Evolutionary conservation across 2,888 invertebrate species (phyloP).

Genomic region (Abrostola triplasia): DNA sequence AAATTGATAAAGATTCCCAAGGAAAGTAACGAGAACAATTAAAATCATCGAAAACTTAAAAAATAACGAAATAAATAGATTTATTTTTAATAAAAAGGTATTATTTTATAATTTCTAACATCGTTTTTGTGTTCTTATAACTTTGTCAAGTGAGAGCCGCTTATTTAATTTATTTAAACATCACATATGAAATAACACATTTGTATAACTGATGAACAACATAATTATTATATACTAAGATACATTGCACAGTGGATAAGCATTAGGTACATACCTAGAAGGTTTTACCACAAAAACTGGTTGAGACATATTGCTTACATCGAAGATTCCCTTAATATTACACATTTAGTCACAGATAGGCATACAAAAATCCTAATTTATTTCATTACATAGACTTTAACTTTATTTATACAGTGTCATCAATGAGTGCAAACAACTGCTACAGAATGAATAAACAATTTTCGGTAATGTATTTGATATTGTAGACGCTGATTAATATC

Average conservation of each 20-base stretch:
- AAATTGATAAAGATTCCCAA: slow-evolving; percentile 86
- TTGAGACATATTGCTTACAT: slow-evolving; percentile 41
- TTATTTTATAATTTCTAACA: slow-evolving; percentile 61
- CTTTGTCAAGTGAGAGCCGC: slow-evolving; percentile 48
- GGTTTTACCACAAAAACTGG: slow-evolving; percentile 33
- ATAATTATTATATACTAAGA: slow-evolving; percentile 23
- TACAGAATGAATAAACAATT: slow-evolving; percentile 27
- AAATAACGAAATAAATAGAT: slow-evolving; percentile 87
- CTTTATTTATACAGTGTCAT: slow-evolving; percentile 46
- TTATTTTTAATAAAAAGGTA: slow-evolving; percentile 70
- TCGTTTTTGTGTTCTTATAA: slow-evolving; percentile 66
- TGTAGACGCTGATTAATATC: slow-evolving; percentile 9
- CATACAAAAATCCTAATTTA: slow-evolving; percentile 37
- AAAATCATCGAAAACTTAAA: slow-evolving; percentile 87
- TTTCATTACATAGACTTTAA: slow-evolving; percentile 46
- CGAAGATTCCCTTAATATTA: slow-evolving; percentile 39
- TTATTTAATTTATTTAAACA: slow-evolving; percentile 14
- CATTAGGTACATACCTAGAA: slow-evolving; percentile 14
- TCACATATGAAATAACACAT: slow-evolving; percentile 41
- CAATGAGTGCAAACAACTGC: slow-evolving; percentile 33
- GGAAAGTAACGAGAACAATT: slow-evolving; percentile 87
- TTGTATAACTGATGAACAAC: slow-evolving; percentile 28
- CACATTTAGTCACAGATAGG: slow-evolving; percentile 39
- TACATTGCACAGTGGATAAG: slow-evolving; percentile 42
- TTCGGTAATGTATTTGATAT: slow-evolving; percentile 7